Evolutionary conservation across 2,888 invertebrate species (phyloP).

Genomic region (Hirtodrosophila alboralis): DNA sequence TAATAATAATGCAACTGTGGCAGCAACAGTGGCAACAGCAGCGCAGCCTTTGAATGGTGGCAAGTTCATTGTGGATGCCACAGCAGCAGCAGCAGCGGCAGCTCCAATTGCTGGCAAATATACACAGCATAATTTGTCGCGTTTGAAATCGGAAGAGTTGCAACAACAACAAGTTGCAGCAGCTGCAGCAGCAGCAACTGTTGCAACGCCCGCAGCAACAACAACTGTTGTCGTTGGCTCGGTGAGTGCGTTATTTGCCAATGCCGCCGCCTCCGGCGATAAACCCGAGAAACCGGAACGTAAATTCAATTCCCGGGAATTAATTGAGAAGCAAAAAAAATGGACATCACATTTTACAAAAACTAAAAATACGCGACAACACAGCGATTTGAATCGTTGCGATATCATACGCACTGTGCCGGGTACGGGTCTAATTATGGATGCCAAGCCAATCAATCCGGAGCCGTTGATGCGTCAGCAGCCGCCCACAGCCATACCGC

Average conservation of each 20-base stretch:
- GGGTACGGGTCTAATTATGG: constrained; percentile 85
- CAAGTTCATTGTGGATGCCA: constrained; percentile 81
- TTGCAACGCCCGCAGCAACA: constrained; percentile 13
- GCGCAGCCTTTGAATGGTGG: constrained; percentile 81
- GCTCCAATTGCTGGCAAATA: constrained; percentile 70
- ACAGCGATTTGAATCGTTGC: constrained; percentile 87
- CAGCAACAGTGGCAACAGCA: neutral
- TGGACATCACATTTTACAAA: constrained; percentile 96
- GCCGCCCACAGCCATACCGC: constrained; percentile 72
- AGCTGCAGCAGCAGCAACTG: constrained; percentile 3
- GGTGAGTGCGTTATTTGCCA: constrained; percentile 59
- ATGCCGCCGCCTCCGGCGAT: constrained; percentile 81
- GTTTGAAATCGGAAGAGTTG: constrained; percentile 86
- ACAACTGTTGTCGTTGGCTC: constrained; percentile 44
- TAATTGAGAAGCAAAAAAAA: constrained; percentile 95
- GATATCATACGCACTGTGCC: constrained; percentile 85
- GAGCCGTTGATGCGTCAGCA: constrained; percentile 79
- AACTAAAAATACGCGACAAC: constrained; percentile 87
- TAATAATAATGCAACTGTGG: constrained; percentile 65
- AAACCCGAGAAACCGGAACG: constrained; percentile 94
- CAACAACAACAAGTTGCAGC: no score
- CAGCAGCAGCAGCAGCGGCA: no score
- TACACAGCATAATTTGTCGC: constrained; percentile 85
- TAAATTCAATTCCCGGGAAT: constrained; percentile 92
- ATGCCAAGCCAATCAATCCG: constrained; percentile 64